Percentiles rank a stretch among this genome's conserved stretches.
phyloP scores from a whole-genome alignment of 2,888 invertebrate genomes.

The Matsumyia berberina region DNA sequence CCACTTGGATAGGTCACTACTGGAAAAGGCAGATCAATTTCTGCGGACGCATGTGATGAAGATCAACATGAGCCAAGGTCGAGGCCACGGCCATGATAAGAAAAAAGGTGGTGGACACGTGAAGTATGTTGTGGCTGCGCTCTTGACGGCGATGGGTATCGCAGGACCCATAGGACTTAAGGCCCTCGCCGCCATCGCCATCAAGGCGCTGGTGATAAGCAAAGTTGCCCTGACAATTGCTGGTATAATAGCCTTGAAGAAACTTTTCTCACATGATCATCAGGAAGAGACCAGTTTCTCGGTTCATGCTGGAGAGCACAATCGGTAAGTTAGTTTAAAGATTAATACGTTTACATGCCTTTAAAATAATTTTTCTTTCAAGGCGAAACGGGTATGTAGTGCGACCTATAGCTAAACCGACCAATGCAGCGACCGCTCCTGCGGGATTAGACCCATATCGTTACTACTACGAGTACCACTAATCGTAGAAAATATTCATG shows the following conservation, averaged over 20 bases:
- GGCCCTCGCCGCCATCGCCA: constrained; percentile 89
- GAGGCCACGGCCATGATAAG: constrained; percentile 80
- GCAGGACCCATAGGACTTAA: constrained; percentile 89
- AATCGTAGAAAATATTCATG: constrained; percentile 58
- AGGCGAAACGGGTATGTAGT: constrained; percentile 88
- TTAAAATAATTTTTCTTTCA: constrained; percentile 49
- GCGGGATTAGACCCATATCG: constrained; percentile 86
- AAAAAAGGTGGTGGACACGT: constrained; percentile 84
- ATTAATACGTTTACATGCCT: not conserved
- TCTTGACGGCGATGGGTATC: constrained; percentile 88
- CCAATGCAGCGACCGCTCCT: constrained; percentile 78
- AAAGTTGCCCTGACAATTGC: constrained; percentile 90
- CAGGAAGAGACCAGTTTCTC: constrained; percentile 88
- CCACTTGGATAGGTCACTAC: constrained; percentile 85
- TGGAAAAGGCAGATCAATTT: constrained; percentile 86
- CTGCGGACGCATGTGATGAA: constrained; percentile 88
- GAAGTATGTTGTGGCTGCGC: constrained; percentile 86
- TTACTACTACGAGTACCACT: constrained; percentile 86
- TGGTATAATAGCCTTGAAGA: constrained; percentile 89
- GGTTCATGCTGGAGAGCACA: constrained; percentile 88
- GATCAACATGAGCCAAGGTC: constrained; percentile 85
- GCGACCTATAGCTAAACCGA: constrained; percentile 85
- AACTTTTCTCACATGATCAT: constrained; percentile 88
- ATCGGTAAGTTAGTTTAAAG: constrained; percentile 84
- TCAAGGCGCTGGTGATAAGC: constrained; percentile 89